A percentile compares a stretch with the other conserved stretches of the same genome.
These are phyloP conservation scores for Brenthis daphne DNA, from an alignment of 2,888 invertebrate species.

Conservation along the genomic window DNA sequence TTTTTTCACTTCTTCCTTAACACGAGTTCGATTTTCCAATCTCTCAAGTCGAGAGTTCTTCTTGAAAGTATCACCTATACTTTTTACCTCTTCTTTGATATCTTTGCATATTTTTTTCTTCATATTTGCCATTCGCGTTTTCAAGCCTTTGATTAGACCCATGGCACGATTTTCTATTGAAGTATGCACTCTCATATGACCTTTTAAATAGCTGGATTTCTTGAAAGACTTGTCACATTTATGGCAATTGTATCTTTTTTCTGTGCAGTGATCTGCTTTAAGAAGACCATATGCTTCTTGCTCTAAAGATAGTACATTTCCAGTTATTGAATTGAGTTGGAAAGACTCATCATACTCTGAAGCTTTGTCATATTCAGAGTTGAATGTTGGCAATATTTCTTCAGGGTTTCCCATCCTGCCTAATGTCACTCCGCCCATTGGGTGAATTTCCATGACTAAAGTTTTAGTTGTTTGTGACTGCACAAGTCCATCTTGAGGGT, in stretches of 20 bases:
- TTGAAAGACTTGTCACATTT: constrained; percentile 63
- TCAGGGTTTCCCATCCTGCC: constrained; percentile 60
- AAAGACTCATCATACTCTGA: constrained; percentile 57
- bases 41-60: constrained; percentile 40
- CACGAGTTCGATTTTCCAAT: constrained; percentile 51
- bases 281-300: constrained; percentile 70
- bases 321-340: constrained; percentile 73
- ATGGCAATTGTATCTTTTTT: constrained; percentile 24
- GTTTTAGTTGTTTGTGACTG: constrained; percentile 68
- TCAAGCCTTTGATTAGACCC: constrained; percentile 55
- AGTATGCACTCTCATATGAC: constrained; percentile 62
- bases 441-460: constrained; percentile 69
- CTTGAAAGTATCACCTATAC: constrained; percentile 30
- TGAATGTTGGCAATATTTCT: constrained; percentile 62
- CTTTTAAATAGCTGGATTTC: constrained; percentile 44
- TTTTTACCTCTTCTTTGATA: constrained; percentile 38
- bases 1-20: constrained; percentile 36
- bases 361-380: constrained; percentile 41
- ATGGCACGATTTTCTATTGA: constrained; percentile 61
- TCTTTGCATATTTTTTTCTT: constrained; percentile 46
- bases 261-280: constrained; percentile 48
- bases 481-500: constrained; percentile 58
- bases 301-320: constrained; percentile 65
- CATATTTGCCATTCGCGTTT: constrained; percentile 54
- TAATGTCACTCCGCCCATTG: constrained; percentile 48